phyloP scores from a whole-genome alignment of 2,888 invertebrate species.

The Noctua pronuba region DNA sequence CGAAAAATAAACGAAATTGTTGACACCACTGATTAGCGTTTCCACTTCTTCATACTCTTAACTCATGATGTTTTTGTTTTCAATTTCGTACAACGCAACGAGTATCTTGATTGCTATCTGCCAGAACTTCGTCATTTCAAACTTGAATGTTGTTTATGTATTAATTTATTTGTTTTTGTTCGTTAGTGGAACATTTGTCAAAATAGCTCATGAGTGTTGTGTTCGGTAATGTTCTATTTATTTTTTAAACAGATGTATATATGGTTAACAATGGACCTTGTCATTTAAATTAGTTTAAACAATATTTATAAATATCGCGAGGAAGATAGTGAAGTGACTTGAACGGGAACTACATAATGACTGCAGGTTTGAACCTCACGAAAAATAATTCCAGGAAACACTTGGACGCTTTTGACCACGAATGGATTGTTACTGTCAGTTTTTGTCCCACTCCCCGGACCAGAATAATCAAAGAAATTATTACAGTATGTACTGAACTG shows the following conservation, averaged over 20 bases:
- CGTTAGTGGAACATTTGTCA: conserved; percentile 11
- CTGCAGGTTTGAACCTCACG: too few species aligned
- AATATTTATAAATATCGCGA: neutral
- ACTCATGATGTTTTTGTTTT: neutral
- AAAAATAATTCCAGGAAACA: too few species aligned
- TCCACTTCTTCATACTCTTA: neutral
- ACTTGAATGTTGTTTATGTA: neutral
- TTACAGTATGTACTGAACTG: too few species aligned
- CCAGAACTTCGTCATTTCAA: conserved; percentile 1
- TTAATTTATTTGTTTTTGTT: conserved; percentile 14
- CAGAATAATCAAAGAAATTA: too few species aligned
- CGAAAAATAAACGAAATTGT: too few species aligned
- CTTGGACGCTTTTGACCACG: too few species aligned
- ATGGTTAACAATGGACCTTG: neutral
- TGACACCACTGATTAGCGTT: too few species aligned
- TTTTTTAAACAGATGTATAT: neutral
- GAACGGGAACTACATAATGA: too few species aligned
- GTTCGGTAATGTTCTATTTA: neutral
- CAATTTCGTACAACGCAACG: too few species aligned
- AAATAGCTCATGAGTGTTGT: conserved; percentile 17
- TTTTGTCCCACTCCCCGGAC: too few species aligned
- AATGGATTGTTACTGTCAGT: too few species aligned
- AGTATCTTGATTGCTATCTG: neutral
- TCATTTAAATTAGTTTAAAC: neutral
- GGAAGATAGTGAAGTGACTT: too few species aligned